Percentiles rank a stretch among this genome's conserved stretches.
Conservation (phyloP, 2,888 invertebrate species). For the Neoascia interrupta region DNA sequence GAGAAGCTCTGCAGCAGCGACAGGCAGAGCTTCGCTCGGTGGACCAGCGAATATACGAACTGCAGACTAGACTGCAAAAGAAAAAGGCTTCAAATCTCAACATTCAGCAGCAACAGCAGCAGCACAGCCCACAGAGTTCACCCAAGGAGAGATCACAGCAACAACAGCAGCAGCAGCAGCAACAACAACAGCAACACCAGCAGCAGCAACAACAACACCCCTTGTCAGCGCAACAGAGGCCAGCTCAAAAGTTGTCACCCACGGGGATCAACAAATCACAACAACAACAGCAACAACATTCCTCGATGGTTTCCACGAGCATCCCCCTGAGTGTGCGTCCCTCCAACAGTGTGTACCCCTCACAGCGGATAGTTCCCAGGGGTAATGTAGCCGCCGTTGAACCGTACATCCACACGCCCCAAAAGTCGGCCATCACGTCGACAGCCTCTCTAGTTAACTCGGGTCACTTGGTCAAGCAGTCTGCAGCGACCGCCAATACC, state of each 20-base stretch:
- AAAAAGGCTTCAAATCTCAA: constrained; percentile 91
- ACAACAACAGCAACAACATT: constrained; percentile 67
- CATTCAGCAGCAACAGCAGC: constrained; percentile 71
- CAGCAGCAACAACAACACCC: constrained; percentile 57
- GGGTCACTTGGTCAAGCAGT: constrained; percentile 75
- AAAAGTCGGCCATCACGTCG: constrained; percentile 80
- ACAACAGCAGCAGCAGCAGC: constrained; percentile 67
- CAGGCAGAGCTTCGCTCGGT: constrained; percentile 96
- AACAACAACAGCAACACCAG: constrained; percentile 69
- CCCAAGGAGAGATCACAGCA: constrained; percentile 72
- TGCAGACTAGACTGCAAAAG: constrained; percentile 93
- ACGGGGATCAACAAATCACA: constrained; percentile 47
- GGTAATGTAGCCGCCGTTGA: constrained; percentile 93
- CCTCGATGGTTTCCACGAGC: constrained; percentile 53
- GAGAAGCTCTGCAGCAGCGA: constrained; percentile 91
- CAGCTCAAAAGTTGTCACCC: constrained; percentile 60
- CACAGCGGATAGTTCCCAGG: constrained; percentile 80
- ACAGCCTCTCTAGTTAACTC: constrained; percentile 79
- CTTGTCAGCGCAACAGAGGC: constrained; percentile 59
- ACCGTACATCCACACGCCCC: constrained; percentile 92
- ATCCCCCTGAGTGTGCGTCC: constrained; percentile 70
- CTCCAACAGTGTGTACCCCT: constrained; percentile 76
- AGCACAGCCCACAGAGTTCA: constrained; percentile 73
- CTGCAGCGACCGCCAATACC: constrained; percentile 77
- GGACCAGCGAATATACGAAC: constrained; percentile 95